phyloP scores from a whole-genome alignment of 2,888 invertebrate species.

The Cryptocephalus moraei region DNA sequence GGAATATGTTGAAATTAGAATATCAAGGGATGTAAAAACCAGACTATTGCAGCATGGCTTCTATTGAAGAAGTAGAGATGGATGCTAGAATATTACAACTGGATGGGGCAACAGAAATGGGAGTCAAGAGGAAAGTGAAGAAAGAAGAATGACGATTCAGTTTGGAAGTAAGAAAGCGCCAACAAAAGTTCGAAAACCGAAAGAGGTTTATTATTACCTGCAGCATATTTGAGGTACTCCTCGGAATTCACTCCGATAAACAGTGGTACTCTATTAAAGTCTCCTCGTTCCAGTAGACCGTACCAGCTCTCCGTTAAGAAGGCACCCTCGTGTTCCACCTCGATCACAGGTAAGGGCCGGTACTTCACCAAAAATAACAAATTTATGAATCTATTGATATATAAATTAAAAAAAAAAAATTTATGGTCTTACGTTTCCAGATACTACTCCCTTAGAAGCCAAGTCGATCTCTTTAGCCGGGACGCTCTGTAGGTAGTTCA shows the following conservation, averaged over 20 bases:
- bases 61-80: no score
- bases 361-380: slow-evolving; percentile 2
- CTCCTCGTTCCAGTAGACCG: slow-evolving; percentile 9
- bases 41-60: no score
- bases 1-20: no score
- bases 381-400: background rate
- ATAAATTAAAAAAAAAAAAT: slow-evolving; percentile 7
- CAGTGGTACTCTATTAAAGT: slow-evolving; percentile 14
- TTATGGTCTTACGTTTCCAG: slow-evolving; percentile 5
- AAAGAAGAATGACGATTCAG: no score
- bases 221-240: slow-evolving; percentile 11
- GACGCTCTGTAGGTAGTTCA: slow-evolving; percentile 12
- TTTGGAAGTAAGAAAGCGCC: no score
- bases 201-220: slow-evolving; percentile 9
- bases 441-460: slow-evolving; percentile 11
- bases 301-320: slow-evolving; percentile 15
- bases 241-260: slow-evolving; percentile 18
- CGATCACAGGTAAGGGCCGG: slow-evolving; percentile 15
- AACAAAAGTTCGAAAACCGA: no score
- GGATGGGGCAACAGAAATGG: no score
- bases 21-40: no score
- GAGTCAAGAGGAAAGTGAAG: no score
- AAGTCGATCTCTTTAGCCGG: slow-evolving; percentile 14
- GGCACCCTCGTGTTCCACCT: slow-evolving; percentile 11
- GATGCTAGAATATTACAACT: no score